Conservation (phyloP, 2,113 vertebrate species). For the Microcebus ravelobensis region DNA sequence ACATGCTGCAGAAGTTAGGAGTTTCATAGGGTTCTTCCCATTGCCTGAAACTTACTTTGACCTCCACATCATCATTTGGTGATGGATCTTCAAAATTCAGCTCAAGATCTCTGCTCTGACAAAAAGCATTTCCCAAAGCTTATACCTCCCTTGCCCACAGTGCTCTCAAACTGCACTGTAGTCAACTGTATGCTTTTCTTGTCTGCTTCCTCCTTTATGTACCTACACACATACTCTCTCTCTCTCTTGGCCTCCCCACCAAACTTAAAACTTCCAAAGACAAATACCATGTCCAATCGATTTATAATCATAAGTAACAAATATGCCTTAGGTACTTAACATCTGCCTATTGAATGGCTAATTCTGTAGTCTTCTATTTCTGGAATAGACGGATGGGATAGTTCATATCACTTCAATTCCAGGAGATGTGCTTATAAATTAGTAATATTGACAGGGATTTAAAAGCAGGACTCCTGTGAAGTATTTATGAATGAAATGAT, state of each 20-base stretch:
- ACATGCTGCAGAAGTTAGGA: not conserved
- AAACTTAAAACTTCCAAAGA: not conserved
- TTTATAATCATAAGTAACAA: constrained; percentile 29
- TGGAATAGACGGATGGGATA: not conserved
- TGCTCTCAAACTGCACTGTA: not conserved
- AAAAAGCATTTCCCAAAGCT: not conserved
- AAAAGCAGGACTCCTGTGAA: not conserved
- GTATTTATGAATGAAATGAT: constrained; percentile 33
- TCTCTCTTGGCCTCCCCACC: too few relatives aligned
- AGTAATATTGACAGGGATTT: constrained; percentile 11
- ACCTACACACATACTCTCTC: too few relatives aligned
- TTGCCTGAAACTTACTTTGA: not conserved
- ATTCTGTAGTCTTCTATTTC: constrained; percentile 23
- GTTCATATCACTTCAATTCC: constrained; percentile 15
- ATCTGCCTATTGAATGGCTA: not conserved
- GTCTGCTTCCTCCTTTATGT: not conserved
- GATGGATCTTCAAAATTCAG: constrained; percentile 22
- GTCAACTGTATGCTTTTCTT: not conserved
- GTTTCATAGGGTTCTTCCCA: not conserved
- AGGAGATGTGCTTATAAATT: not conserved
- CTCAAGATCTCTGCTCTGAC: not conserved
- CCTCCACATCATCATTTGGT: not conserved
- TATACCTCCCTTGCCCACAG: not conserved
- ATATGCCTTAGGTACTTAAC: not conserved
- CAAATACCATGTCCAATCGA: not conserved